Conservation (phyloP, 2,797 vertebrate genomes). For the Chloroceryle inda region DNA sequence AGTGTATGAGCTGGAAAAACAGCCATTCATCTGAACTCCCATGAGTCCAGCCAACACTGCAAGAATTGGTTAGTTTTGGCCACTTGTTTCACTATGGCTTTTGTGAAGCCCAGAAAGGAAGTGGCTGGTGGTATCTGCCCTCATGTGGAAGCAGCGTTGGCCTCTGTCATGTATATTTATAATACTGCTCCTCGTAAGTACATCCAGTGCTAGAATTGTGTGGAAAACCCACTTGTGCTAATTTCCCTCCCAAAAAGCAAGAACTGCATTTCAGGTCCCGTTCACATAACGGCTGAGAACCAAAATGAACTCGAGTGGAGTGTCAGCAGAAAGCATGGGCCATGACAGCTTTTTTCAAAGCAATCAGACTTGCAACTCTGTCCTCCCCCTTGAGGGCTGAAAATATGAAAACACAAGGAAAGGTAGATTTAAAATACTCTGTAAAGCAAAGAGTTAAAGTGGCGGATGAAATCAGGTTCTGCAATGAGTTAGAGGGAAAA, state of each 20-base stretch:
- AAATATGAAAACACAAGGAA: not conserved
- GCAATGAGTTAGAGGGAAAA: slow-evolving; percentile 78
- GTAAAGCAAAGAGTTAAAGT: slow-evolving; percentile 37
- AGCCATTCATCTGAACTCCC: slow-evolving; percentile 40
- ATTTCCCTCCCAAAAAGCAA: slow-evolving; percentile 2
- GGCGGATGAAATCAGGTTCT: slow-evolving; percentile 28
- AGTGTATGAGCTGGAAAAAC: slow-evolving; percentile 8
- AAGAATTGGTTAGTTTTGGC: slow-evolving; percentile 41
- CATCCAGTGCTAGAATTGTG: not conserved
- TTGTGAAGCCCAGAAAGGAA: slow-evolving; percentile 58
- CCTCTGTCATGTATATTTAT: not conserved
- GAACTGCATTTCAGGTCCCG: not conserved
- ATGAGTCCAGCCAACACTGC: slow-evolving; percentile 1
- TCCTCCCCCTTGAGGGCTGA: not conserved
- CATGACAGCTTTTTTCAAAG: not conserved
- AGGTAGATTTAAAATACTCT: not conserved
- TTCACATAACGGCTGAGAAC: not conserved
- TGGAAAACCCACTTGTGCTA: slow-evolving; percentile 6
- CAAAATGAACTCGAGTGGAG: not conserved
- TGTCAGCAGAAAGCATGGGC: not conserved
- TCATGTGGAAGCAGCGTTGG: not conserved
- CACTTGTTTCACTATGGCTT: slow-evolving; percentile 31
- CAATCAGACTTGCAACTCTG: not conserved
- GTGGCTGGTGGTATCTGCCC: not conserved
- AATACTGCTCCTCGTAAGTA: not conserved